Evolutionary conservation across 1,140 invertebrate genomes (phyloP).

Genomic region (Cheumatopsyche charites): DNA sequence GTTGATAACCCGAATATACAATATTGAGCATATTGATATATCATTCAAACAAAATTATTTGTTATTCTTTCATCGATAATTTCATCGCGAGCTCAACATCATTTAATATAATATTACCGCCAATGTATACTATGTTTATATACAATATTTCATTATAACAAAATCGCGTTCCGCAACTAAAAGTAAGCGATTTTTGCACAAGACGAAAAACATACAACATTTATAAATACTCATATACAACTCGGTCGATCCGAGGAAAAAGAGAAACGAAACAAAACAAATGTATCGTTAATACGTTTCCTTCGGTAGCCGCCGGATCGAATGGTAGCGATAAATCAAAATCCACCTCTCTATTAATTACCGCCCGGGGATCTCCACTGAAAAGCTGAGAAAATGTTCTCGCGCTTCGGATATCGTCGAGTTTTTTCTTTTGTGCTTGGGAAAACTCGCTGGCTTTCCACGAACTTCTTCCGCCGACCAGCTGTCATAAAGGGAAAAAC

Average conservation of each 20-base stretch:
- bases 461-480: constrained; percentile 38
- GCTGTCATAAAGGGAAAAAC: constrained; percentile 47
- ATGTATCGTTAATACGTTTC: constrained; percentile 30
- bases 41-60: no score
- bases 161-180: no score
- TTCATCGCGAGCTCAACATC: no score
- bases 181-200: not conserved
- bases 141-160: no score
- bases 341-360: constrained; percentile 39
- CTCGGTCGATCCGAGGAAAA: not conserved
- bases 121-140: no score
- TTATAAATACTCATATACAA: not conserved
- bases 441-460: constrained; percentile 34
- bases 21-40: no score
- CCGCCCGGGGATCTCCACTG: constrained; percentile 30
- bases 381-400: constrained; percentile 30
- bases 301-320: not conserved
- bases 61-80: no score
- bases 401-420: constrained; percentile 10
- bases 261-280: not conserved
- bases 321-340: constrained; percentile 34
- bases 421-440: constrained; percentile 41
- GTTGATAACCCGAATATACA: no score
- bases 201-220: not conserved
- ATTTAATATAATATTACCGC: no score